Percentiles rank a stretch among this genome's conserved stretches.
Evolutionary conservation across 2,113 vertebrate genomes (phyloP).

Genomic region (Meles meles): DNA sequence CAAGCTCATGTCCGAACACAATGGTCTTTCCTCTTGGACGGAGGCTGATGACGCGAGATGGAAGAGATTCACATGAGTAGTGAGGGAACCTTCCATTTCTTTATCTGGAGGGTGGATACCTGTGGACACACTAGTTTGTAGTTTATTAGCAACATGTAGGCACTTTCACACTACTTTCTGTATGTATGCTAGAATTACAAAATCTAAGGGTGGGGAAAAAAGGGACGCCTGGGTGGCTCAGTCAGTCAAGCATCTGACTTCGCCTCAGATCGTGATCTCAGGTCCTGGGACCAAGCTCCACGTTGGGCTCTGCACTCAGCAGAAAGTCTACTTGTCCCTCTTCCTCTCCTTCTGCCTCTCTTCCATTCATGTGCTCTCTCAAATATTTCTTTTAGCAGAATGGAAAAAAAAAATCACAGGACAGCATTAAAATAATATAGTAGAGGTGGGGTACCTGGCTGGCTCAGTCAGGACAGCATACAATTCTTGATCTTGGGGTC

Average conservation of each 20-base stretch:
- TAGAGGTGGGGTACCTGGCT: no score
- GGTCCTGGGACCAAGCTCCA: no score
- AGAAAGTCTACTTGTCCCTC: no score
- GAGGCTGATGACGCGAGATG: neutral
- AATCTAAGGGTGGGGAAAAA: neutral
- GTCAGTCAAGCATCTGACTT: neutral
- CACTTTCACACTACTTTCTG: neutral
- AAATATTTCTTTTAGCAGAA: no score
- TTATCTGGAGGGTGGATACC: neutral
- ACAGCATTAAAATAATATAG: no score
- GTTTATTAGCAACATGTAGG: neutral
- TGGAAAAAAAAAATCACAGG: no score
- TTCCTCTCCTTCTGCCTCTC: no score
- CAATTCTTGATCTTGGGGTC: no score
- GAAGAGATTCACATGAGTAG: neutral
- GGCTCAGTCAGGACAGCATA: no score
- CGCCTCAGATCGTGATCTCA: no score
- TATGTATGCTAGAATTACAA: neutral
- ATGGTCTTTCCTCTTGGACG: neutral
- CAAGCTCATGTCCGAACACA: neutral
- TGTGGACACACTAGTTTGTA: neutral
- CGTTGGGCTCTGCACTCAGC: no score
- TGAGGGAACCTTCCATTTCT: neutral
- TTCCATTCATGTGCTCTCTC: no score
- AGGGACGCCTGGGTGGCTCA: neutral